Conservation (phyloP, 2,113 vertebrate species). For the Myrmophylax atrothorax region DNA sequence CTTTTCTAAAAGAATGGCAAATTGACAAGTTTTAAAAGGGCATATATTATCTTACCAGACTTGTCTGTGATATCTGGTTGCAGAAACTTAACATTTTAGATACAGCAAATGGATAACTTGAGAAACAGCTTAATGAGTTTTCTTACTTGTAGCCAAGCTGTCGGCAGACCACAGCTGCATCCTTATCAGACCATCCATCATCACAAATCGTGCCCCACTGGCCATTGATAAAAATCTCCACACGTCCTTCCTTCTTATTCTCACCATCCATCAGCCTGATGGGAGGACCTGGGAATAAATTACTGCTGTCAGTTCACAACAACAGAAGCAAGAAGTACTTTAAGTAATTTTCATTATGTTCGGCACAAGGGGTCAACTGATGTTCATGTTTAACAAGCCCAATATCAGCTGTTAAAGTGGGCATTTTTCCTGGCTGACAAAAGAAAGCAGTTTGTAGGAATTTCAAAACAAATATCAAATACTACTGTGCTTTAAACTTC, state of each 20-base stretch:
- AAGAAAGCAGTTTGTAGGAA: neutral
- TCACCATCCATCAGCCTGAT: slow-evolving; percentile 93
- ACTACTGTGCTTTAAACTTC: neutral
- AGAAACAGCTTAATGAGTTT: neutral
- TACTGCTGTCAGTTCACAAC: slow-evolving; percentile 26
- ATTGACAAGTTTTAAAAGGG: neutral
- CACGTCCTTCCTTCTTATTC: slow-evolving; percentile 91
- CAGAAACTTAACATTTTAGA: neutral
- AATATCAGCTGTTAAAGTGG: neutral
- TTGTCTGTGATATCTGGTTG: neutral
- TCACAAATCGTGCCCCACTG: slow-evolving; percentile 98
- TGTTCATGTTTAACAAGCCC: neutral
- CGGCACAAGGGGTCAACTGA: neutral
- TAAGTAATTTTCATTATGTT: neutral
- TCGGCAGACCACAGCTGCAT: slow-evolving; percentile 91
- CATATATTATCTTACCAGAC: neutral
- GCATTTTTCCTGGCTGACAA: neutral
- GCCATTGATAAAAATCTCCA: slow-evolving; percentile 89
- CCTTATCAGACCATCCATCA: slow-evolving; percentile 93
- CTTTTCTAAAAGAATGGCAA: neutral
- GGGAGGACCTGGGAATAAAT: slow-evolving; percentile 80
- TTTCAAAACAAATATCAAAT: neutral
- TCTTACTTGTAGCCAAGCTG: slow-evolving; percentile 94
- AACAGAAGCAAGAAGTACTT: neutral
- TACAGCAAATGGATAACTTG: neutral